These are phyloP conservation scores for Zeus faber DNA, from an alignment of 2,113 vertebrate genomes.

Conservation along the genomic window DNA sequence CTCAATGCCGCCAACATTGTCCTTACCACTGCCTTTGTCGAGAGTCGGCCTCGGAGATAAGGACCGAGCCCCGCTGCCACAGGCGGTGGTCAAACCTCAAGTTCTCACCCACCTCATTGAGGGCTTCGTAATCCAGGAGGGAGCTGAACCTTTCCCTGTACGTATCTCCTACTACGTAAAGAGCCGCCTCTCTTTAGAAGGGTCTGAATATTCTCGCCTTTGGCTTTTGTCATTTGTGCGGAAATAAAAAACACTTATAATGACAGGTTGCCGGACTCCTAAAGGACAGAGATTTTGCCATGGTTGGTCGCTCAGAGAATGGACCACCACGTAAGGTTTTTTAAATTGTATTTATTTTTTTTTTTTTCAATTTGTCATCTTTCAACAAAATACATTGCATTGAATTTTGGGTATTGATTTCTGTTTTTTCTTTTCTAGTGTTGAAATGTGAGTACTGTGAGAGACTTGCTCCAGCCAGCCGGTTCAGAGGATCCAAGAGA, in stretches of 20 bases:
- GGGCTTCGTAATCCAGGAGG: slow-evolving; percentile 98
- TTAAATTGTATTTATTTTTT: not conserved
- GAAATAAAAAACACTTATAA: too few species aligned
- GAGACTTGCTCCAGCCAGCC: slow-evolving; percentile 86
- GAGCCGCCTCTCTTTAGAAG: not conserved
- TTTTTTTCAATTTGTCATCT: not conserved
- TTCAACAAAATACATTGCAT: not conserved
- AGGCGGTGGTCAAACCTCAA: slow-evolving; percentile 98
- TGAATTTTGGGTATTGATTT: not conserved
- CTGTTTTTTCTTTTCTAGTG: slow-evolving; percentile 56
- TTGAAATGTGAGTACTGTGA: slow-evolving; percentile 96
- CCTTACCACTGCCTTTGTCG: slow-evolving; percentile 67
- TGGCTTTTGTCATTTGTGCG: not conserved
- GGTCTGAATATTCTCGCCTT: not conserved
- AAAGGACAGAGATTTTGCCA: slow-evolving; percentile 73
- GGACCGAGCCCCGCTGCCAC: slow-evolving; percentile 84
- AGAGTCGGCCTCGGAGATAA: slow-evolving; percentile 66
- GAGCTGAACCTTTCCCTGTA: slow-evolving; percentile 97
- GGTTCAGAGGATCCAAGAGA: slow-evolving; percentile 94
- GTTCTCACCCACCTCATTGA: slow-evolving; percentile 98
- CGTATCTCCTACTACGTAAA: slow-evolving; percentile 34
- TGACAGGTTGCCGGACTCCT: slow-evolving; percentile 74
- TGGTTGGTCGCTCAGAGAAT: slow-evolving; percentile 61
- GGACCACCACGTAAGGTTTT: slow-evolving; percentile 64
- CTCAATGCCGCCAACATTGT: slow-evolving; percentile 70